Conservation (phyloP, 2,113 vertebrate species). For the Channa maculata region DNA sequence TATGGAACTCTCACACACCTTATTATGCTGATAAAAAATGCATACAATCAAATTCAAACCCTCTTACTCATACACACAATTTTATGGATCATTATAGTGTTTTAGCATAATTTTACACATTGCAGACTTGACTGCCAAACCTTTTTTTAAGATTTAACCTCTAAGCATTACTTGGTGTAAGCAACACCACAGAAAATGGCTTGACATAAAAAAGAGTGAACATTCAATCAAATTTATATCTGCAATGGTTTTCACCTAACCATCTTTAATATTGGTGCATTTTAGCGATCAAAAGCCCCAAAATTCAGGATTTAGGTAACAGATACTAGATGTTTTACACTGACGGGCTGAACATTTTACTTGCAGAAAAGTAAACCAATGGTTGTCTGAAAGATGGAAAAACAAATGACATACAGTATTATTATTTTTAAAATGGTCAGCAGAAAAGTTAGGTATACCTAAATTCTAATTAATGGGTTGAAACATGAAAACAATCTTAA, state of each 20-base stretch:
- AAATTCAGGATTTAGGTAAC: not conserved
- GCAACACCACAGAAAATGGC: not conserved
- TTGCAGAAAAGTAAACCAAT: not conserved
- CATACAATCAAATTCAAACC: not conserved
- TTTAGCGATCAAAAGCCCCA: not conserved
- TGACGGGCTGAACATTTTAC: not conserved
- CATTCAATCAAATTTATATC: not conserved
- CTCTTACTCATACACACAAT: slow-evolving; percentile 9
- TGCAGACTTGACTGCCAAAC: not conserved
- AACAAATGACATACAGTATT: not conserved
- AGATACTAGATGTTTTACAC: not conserved
- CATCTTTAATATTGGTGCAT: not conserved
- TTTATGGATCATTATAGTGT: not conserved
- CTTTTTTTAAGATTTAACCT: not conserved
- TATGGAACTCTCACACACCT: slow-evolving; percentile 4
- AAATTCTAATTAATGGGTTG: slow-evolving; percentile 17
- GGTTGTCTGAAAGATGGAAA: not conserved
- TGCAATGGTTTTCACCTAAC: no score
- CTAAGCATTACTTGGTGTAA: not conserved
- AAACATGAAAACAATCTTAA: slow-evolving; percentile 27
- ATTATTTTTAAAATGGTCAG: slow-evolving; percentile 7
- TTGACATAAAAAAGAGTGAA: not conserved
- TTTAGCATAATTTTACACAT: no score
- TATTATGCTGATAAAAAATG: not conserved
- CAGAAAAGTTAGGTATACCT: slow-evolving; percentile 6